Percentiles rank a stretch among this genome's conserved stretches.
Evolutionary conservation across 1,140 invertebrate species (phyloP).

Genomic region (Neoseiulus cucumeris): DNA sequence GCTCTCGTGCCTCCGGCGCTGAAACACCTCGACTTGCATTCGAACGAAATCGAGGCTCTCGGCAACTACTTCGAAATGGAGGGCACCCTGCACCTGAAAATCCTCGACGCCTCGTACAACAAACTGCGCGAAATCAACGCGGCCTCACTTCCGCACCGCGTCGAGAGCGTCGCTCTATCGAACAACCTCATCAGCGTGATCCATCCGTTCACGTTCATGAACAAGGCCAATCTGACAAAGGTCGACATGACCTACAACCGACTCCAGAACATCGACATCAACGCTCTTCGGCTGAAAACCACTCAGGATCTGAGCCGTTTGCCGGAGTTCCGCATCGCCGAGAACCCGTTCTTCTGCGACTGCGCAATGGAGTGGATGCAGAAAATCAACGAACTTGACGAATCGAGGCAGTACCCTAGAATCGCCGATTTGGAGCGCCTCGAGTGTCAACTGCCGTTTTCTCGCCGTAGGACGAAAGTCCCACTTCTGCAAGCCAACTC

Average conservation of each 20-base stretch:
- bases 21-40: conserved; percentile 71
- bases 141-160: conserved; percentile 62
- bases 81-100: conserved; percentile 30
- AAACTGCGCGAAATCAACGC: conserved; percentile 53
- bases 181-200: conserved; percentile 63
- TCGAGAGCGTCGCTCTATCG: conserved; percentile 67
- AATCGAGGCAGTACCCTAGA: conserved; percentile 52
- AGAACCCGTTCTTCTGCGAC: conserved; percentile 73
- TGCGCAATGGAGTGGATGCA: conserved; percentile 81
- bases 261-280: conserved; percentile 53
- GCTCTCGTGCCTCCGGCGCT: conserved; percentile 63
- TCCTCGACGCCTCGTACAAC: conserved; percentile 67
- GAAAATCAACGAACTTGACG: conserved; percentile 41
- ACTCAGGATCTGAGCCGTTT: conserved; percentile 40
- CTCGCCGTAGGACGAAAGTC: conserved; percentile 8
- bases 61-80: conserved; percentile 65
- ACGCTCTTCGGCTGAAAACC: conserved; percentile 48
- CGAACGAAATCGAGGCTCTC: conserved; percentile 61
- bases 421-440: conserved; percentile 69
- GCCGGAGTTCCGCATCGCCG: conserved; percentile 66
- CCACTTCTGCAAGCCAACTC: conserved; percentile 42
- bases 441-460: conserved; percentile 37
- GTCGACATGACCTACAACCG: conserved; percentile 75
- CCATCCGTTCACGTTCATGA: conserved; percentile 57
- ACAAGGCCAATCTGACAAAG: conserved; percentile 56